These are phyloP conservation scores for Apodemia mormo DNA, from an alignment of 2,888 invertebrate genomes.

Conservation along the genomic window DNA sequence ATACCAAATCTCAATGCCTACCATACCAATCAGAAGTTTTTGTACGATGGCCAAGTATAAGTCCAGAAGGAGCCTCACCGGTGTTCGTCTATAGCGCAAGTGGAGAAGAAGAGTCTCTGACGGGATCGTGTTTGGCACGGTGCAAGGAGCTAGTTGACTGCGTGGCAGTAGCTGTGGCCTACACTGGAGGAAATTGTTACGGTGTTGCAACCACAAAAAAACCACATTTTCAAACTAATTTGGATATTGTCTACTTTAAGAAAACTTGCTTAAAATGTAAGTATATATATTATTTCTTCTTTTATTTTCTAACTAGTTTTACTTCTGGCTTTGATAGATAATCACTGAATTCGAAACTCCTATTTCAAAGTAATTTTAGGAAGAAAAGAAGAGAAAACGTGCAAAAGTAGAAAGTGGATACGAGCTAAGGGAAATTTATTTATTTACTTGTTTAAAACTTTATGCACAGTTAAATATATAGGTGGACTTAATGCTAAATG, in stretches of 20 bases:
- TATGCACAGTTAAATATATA: too few species aligned
- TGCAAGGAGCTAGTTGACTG: slow-evolving; percentile 73
- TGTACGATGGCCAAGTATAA: slow-evolving; percentile 66
- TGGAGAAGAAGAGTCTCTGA: slow-evolving; percentile 67
- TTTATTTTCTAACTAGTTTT: too few species aligned
- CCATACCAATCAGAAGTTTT: slow-evolving; percentile 54
- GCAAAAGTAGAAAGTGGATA: too few species aligned
- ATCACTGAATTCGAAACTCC: too few species aligned
- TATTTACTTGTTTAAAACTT: too few species aligned
- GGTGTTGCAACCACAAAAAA: slow-evolving; percentile 56
- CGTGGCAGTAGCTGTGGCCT: slow-evolving; percentile 71
- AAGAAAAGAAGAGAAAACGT: too few species aligned
- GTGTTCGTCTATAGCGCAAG: slow-evolving; percentile 74
- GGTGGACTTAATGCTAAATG: too few species aligned
- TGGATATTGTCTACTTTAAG: slow-evolving; percentile 84
- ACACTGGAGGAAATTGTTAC: slow-evolving; percentile 72
- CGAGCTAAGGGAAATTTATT: too few species aligned
- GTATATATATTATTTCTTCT: slow-evolving; percentile 30
- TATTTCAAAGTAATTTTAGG: too few species aligned
- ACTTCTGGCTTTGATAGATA: too few species aligned
- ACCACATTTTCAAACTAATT: slow-evolving; percentile 65
- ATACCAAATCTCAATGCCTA: slow-evolving; percentile 53
- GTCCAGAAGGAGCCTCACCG: slow-evolving; percentile 59
- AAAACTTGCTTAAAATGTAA: slow-evolving; percentile 81
- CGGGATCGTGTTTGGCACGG: slow-evolving; percentile 67